Evolutionary conservation across 30 jellyfish, hydroid and myxozoan species (phyloP).

Genomic region (Turritopsis dohrnii): DNA sequence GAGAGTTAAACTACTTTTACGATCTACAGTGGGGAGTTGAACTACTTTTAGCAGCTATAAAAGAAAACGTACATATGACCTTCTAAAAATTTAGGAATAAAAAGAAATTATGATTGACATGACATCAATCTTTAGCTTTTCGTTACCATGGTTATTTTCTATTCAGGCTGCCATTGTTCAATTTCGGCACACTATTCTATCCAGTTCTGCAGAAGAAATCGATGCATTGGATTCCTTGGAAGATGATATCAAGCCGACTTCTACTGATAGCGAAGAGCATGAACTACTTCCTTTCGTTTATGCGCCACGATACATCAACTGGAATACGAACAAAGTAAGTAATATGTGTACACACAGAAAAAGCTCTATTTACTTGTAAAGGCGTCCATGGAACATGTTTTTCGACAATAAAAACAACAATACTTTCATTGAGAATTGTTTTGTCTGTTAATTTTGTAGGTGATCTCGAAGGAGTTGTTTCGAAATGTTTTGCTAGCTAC

Average conservation of each 20-base stretch:
- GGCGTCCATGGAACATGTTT: too few relatives aligned
- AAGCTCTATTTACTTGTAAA: too few relatives aligned
- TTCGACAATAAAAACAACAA: too few relatives aligned
- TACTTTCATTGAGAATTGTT: neutral
- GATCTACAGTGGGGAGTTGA: too few relatives aligned
- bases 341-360: too few relatives aligned
- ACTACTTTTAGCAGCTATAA: too few relatives aligned
- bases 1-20: too few relatives aligned
- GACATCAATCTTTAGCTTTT: neutral
- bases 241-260: constrained; percentile 3
- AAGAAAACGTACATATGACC: too few relatives aligned
- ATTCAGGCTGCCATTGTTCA: constrained; percentile 10
- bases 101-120: neutral
- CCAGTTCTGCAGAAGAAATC: constrained; percentile 19
- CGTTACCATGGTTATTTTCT: neutral
- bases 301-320: neutral
- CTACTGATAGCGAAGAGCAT: neutral
- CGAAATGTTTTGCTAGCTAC: constrained; percentile 30
- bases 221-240: constrained; percentile 28
- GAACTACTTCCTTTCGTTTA: constrained; percentile 18
- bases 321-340: constrained; percentile 31
- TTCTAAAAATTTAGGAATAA: too few relatives aligned
- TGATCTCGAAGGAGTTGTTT: constrained; percentile 21
- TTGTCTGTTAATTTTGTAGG: neutral
- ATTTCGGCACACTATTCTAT: neutral